Percentiles rank a stretch among this genome's conserved stretches.
Conservation (phyloP, 2,797 vertebrate genomes). For the Gymnoscopelus microlampas region DNA sequence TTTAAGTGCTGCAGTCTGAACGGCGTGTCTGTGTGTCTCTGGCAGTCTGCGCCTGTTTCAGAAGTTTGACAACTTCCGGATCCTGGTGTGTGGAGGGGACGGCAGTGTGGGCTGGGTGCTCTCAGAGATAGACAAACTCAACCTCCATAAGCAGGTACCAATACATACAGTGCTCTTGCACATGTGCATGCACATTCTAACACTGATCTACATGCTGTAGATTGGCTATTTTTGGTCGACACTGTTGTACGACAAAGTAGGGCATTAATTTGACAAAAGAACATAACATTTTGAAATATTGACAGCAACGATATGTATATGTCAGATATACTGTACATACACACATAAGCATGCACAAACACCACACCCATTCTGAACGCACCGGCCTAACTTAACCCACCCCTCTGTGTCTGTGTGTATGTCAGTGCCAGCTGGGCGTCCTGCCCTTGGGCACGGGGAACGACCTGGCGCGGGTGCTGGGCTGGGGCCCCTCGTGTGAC, state of each 20-base stretch:
- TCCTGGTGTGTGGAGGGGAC: constrained; percentile 96
- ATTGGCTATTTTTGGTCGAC: too few species aligned
- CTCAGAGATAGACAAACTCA: constrained; percentile 98
- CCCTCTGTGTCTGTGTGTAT: constrained; percentile 4
- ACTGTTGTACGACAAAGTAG: too few species aligned
- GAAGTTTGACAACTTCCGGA: constrained; percentile 99
- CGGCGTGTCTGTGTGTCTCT: constrained; percentile 30
- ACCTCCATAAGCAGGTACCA: constrained; percentile 93
- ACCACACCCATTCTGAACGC: neutral
- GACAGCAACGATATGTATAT: too few species aligned
- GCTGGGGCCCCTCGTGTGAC: constrained; percentile 96
- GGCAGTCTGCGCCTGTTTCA: constrained; percentile 94
- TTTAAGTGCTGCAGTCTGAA: too few species aligned
- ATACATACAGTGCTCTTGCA: neutral
- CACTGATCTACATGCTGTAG: too few species aligned
- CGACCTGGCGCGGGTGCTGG: constrained; percentile 95
- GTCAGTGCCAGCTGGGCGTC: constrained; percentile 96
- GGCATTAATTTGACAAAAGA: too few species aligned
- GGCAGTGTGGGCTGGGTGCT: constrained; percentile 98
- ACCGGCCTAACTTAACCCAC: constrained; percentile 12
- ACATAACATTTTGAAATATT: too few species aligned
- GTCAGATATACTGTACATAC: neutral
- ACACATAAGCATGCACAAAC: neutral
- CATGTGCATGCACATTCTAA: neutral
- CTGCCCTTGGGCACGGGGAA: constrained; percentile 96